phyloP scores from a whole-genome alignment of 2,797 vertebrate species.

The Hoplostethus atlanticus region DNA sequence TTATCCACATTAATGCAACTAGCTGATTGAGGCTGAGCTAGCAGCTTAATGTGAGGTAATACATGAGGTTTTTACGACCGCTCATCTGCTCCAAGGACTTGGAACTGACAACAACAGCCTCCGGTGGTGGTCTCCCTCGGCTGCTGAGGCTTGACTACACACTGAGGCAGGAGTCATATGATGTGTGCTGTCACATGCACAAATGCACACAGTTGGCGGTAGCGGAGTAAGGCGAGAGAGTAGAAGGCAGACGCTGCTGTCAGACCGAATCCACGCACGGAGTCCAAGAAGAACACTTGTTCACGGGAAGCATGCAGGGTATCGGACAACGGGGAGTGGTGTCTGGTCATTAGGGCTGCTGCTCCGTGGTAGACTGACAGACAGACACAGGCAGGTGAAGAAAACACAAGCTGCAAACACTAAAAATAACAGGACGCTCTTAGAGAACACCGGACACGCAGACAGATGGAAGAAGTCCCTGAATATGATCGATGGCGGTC shows the following conservation, averaged over 20 bases:
- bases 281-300: constrained; percentile 54
- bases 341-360: constrained; percentile 35
- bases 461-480: constrained; percentile 45
- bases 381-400: constrained; percentile 75
- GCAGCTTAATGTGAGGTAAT: constrained; percentile 23
- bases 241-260: constrained; percentile 48
- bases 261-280: constrained; percentile 43
- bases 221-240: constrained; percentile 14
- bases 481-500: constrained; percentile 51
- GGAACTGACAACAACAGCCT: constrained; percentile 59
- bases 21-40: constrained; percentile 23
- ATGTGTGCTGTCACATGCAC: constrained; percentile 56
- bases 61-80: constrained; percentile 30
- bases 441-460: constrained; percentile 40
- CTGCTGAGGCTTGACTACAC: constrained; percentile 51
- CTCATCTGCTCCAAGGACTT: constrained; percentile 57
- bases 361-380: constrained; percentile 42
- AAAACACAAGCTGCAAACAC: constrained; percentile 51
- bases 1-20: constrained; percentile 16
- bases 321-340: constrained; percentile 24
- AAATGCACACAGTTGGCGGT: constrained; percentile 57
- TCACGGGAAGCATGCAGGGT: constrained; percentile 46
- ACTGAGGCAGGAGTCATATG: constrained; percentile 63
- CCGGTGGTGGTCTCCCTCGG: constrained; percentile 63
- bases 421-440: constrained; percentile 65